Percentiles rank a stretch among this genome's conserved stretches.
Conservation (phyloP, 2,113 vertebrate species). For the Callocephalon fimbriatum region DNA sequence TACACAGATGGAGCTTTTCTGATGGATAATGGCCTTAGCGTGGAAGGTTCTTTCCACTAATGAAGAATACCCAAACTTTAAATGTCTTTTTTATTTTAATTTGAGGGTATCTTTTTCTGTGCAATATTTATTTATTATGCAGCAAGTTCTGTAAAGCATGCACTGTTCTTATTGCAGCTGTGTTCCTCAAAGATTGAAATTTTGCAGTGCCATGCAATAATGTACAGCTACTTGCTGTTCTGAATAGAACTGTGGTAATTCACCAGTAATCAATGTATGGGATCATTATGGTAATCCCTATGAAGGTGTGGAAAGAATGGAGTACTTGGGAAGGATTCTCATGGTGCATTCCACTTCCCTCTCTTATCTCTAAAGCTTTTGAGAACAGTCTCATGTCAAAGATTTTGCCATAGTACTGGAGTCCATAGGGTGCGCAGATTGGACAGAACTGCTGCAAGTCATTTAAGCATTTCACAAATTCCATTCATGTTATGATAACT, state of each 20-base stretch:
- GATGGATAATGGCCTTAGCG: constrained; percentile 66
- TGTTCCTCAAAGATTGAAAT: constrained; percentile 36
- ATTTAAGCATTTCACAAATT: background rate
- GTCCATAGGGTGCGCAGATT: background rate
- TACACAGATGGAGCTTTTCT: constrained; percentile 73
- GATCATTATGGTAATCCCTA: constrained; percentile 41
- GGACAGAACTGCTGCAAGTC: background rate
- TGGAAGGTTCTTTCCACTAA: constrained; percentile 63
- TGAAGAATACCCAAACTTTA: constrained; percentile 72
- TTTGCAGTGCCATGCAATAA: background rate
- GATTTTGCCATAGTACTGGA: background rate
- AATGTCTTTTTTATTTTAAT: constrained; percentile 71
- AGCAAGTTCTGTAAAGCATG: constrained; percentile 28
- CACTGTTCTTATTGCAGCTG: constrained; percentile 15
- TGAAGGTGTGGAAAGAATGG: background rate
- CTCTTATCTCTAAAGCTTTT: background rate
- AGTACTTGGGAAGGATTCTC: background rate
- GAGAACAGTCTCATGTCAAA: background rate
- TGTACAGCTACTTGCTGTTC: background rate
- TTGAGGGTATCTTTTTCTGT: constrained; percentile 29
- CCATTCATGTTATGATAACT: background rate
- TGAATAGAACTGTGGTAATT: constrained; percentile 14
- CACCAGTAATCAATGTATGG: background rate
- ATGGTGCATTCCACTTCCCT: background rate
- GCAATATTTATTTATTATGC: constrained; percentile 56